Base-by-base conservation (phyloP, 1,140 invertebrate genomes). In the Parasteatoda tepidariorum region DNA sequence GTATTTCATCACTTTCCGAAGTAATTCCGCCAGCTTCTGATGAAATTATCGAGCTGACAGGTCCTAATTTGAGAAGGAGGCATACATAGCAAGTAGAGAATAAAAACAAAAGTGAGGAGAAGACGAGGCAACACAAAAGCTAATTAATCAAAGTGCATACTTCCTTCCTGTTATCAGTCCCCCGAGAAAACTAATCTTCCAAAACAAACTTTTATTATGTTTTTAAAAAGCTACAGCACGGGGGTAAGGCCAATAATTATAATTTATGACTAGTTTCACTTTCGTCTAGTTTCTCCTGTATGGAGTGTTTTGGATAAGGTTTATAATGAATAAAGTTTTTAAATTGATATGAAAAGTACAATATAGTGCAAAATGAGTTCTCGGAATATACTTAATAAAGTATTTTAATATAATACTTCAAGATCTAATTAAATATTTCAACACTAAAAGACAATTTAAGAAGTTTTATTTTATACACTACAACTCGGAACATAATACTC, bases 161-260 rank as follows among this genome's bases (percentile, higher is more conserved):
- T 81, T 41, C n/a, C 75, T 79, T 31, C 31, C 64, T 55, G 76
- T 67, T 79, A 79, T 79, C 76, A 79, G 62, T 34, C 31, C 24
- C 13, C n/a, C 26, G 6, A 4, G 66, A 70, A 70, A 81, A 68
- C 78, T 81, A 81, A 81, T 81, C 78, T 81, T 70, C 33, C 78
- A 81, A 81, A 81, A 81, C 78, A 81, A 68, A 81, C 78, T 81
- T 81, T 81, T 81, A 81, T 81, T 81, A 81, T 81, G 78, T 81
- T 81, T 81, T 81, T 61, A 81, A 81, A 81, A 81, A 54, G 28
- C 54, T 31, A 33, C 62, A 34, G 28, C 30, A 41, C n/a, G 31
- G 61, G 66, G 18, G 71, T 22, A 55, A 26, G 38, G 31, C 18
- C 57, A 67, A 57, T 81, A 81, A 81, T 81, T 81, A 81, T 70